Evolutionary conservation across 2,113 vertebrate species (phyloP).

Genomic region (Catharus bicknelli): DNA sequence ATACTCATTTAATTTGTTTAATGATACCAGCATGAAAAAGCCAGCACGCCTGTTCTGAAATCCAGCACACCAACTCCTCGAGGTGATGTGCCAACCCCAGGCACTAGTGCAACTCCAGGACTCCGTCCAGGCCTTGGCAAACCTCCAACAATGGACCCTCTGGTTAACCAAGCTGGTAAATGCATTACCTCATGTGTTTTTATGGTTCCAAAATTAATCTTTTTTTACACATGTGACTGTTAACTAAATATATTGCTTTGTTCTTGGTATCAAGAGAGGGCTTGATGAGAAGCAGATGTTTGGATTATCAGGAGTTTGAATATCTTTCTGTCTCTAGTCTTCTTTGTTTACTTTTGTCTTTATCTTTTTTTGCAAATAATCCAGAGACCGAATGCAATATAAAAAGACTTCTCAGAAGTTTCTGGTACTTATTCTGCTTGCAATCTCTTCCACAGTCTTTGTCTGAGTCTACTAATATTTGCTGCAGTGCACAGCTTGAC

Average conservation of each 20-base stretch:
- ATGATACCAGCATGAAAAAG: slow-evolving; percentile 91
- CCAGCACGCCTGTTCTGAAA: slow-evolving; percentile 92
- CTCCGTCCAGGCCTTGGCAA: slow-evolving; percentile 90
- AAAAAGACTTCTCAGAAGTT: slow-evolving; percentile 53
- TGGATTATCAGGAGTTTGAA: slow-evolving; percentile 60
- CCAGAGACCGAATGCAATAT: slow-evolving; percentile 15
- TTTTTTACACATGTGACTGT: neutral
- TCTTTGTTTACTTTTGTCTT: slow-evolving; percentile 55
- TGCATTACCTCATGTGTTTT: slow-evolving; percentile 13
- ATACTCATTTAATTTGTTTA: slow-evolving; percentile 83
- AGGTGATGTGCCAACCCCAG: slow-evolving; percentile 89
- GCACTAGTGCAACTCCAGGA: slow-evolving; percentile 88
- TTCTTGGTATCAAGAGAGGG: slow-evolving; percentile 29
- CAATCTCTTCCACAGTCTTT: slow-evolving; percentile 34
- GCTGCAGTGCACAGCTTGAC: slow-evolving; percentile 12
- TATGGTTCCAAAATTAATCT: slow-evolving; percentile 9
- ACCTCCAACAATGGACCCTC: slow-evolving; percentile 89
- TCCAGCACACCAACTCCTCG: slow-evolving; percentile 93
- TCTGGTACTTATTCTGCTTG: slow-evolving; percentile 44
- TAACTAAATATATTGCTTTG: slow-evolving; percentile 23
- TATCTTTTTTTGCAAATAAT: slow-evolving; percentile 65
- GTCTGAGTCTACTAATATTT: slow-evolving; percentile 50
- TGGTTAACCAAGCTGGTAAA: slow-evolving; percentile 91
- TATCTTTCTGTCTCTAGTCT: slow-evolving; percentile 22
- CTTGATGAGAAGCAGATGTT: slow-evolving; percentile 67